These are phyloP conservation scores for Muscicapa comitata DNA, from an alignment of 2,797 vertebrate genomes.

Conservation along the genomic window DNA sequence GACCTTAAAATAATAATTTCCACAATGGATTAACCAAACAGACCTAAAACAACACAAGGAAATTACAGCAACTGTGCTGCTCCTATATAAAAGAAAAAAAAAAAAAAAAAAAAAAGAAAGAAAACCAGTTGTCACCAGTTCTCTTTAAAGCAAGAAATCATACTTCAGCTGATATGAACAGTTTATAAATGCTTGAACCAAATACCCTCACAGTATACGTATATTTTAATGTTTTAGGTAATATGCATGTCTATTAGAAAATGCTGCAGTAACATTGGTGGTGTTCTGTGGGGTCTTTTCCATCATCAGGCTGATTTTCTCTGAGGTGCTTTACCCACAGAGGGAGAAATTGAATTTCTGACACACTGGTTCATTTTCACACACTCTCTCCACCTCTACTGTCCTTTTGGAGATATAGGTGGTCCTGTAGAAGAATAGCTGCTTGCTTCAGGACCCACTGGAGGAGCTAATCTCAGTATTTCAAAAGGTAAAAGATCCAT, in stretches of 20 bases:
- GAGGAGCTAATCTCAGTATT: background rate
- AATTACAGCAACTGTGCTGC: background rate
- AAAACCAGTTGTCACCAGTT: background rate
- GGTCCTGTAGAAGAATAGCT: background rate
- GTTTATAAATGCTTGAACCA: background rate
- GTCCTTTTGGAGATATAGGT: background rate
- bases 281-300: background rate
- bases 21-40: background rate
- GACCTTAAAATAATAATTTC: background rate
- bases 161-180: background rate
- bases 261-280: background rate
- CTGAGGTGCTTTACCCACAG: background rate
- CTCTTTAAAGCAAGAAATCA: constrained; percentile 39
- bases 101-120: too few relatives aligned
- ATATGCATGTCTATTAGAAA: background rate
- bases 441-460: background rate
- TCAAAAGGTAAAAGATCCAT: background rate
- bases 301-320: background rate
- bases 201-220: background rate
- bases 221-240: background rate
- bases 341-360: background rate
- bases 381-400: background rate
- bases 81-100: background rate
- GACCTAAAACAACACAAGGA: background rate
- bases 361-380: background rate